Evolutionary conservation across 2,113 vertebrate species (phyloP).

Genomic region (Acrocephalus arundinaceus): DNA sequence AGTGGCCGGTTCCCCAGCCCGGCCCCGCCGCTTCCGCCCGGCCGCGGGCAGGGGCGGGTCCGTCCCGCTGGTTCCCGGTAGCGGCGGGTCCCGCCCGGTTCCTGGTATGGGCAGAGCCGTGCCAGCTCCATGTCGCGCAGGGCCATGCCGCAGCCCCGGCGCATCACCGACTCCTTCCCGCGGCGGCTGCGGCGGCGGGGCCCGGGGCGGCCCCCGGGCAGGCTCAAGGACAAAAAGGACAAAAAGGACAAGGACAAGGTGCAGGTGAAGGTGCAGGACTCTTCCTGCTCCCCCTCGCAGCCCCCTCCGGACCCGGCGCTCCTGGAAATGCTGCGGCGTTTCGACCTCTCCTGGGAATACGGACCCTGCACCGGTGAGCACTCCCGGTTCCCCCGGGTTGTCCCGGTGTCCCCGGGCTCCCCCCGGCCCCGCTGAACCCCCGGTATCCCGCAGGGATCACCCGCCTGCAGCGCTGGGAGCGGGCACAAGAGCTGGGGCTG

Average conservation of each 20-base stretch:
- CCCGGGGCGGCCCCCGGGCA: background rate
- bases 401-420: background rate
- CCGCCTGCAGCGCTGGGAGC: conserved; percentile 4
- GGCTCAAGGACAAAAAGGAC: background rate
- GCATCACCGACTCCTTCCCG: background rate
- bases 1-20: accelerated
- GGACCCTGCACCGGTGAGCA: background rate
- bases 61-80: background rate
- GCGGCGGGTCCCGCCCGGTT: background rate
- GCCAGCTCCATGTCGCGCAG: background rate
- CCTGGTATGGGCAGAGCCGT: background rate
- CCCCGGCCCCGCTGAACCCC: background rate
- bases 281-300: background rate
- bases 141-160: background rate
- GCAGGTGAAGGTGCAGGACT: background rate
- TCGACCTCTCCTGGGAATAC: background rate
- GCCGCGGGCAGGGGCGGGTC: background rate
- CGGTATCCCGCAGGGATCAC: background rate
- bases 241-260: background rate
- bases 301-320: background rate
- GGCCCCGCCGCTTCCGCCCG: background rate
- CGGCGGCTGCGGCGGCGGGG: background rate
- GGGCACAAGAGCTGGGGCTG: background rate
- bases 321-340: conserved; percentile 9
- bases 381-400: too few species aligned